A percentile compares a stretch with the other conserved stretches of the same genome.
Conservation (phyloP, 2,797 vertebrate species). For the Galagoides demidoff region DNA sequence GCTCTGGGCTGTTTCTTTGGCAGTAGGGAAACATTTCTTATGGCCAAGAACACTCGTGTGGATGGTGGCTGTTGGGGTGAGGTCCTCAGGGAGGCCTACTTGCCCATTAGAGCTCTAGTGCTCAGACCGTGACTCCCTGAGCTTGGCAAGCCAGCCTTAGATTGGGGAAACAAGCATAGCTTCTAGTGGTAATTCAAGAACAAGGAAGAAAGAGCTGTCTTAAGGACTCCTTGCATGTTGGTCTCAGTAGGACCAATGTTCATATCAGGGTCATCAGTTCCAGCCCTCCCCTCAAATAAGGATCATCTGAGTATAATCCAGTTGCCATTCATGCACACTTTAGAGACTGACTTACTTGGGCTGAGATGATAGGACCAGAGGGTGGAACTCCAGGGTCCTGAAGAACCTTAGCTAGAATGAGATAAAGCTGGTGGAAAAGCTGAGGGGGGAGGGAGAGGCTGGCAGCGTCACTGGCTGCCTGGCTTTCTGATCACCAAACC, state of each 20-base stretch:
- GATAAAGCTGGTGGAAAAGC: not conserved
- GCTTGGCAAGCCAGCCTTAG: not conserved
- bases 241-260: not conserved
- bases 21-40: not conserved
- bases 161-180: not conserved
- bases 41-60: not conserved
- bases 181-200: not conserved
- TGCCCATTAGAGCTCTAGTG: not conserved
- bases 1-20: not conserved
- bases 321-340: not conserved
- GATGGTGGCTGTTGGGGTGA: not conserved
- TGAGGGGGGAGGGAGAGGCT: not conserved
- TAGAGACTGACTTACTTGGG: not conserved
- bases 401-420: not conserved
- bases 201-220: not conserved
- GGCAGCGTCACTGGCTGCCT: not conserved
- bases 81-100: not conserved
- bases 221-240: not conserved
- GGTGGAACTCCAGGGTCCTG: not conserved
- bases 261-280: not conserved
- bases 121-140: not conserved
- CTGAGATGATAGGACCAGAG: not conserved
- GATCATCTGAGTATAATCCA: not conserved
- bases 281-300: conserved; percentile 6
- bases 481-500: not conserved